Percentiles rank a stretch among this genome's conserved stretches.
These are phyloP conservation scores for Zaprionus davidi DNA, from an alignment of 1,140 invertebrate genomes.

Conservation along the genomic window DNA sequence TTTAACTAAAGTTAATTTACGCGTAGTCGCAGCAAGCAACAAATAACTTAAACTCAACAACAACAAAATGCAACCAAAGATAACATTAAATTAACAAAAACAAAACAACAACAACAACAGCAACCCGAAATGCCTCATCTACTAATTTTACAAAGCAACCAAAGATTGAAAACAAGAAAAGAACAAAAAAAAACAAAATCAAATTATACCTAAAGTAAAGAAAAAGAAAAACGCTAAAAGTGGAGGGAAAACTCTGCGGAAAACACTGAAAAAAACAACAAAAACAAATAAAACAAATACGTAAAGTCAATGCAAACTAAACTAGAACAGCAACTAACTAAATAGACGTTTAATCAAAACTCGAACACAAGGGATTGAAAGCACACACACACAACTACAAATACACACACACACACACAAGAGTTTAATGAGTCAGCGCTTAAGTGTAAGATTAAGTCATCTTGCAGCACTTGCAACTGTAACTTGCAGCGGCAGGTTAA, in stretches of 20 bases:
- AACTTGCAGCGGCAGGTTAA: constrained; percentile 34
- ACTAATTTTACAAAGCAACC: constrained; percentile 60
- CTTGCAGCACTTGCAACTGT: background rate
- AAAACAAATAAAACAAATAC: constrained; percentile 51
- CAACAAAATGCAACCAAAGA: constrained; percentile 60
- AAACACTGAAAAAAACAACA: constrained; percentile 14
- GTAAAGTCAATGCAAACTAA: constrained; percentile 60
- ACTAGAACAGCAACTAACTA: constrained; percentile 46
- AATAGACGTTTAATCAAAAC: constrained; percentile 50
- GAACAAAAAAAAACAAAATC: constrained; percentile 7
- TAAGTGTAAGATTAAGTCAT: constrained; percentile 43
- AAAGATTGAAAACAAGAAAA: constrained; percentile 19
- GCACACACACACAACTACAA: constrained; percentile 44
- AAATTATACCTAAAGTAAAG: constrained; percentile 6
- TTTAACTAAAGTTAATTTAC: constrained; percentile 51
- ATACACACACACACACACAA: constrained; percentile 16
- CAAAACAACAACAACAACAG: constrained; percentile 48
- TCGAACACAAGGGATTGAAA: constrained; percentile 76
- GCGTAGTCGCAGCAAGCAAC: constrained; percentile 7
- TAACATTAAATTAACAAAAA: constrained; percentile 43
- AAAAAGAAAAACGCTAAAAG: constrained; percentile 6
- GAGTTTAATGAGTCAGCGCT: constrained; percentile 29
- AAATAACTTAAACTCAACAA: constrained; percentile 25
- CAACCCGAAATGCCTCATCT: constrained; percentile 71
- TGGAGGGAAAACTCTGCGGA: constrained; percentile 35